These are phyloP conservation scores for Magallana ariakensis DNA, from an alignment of 1,140 invertebrate species.

Conservation along the genomic window DNA sequence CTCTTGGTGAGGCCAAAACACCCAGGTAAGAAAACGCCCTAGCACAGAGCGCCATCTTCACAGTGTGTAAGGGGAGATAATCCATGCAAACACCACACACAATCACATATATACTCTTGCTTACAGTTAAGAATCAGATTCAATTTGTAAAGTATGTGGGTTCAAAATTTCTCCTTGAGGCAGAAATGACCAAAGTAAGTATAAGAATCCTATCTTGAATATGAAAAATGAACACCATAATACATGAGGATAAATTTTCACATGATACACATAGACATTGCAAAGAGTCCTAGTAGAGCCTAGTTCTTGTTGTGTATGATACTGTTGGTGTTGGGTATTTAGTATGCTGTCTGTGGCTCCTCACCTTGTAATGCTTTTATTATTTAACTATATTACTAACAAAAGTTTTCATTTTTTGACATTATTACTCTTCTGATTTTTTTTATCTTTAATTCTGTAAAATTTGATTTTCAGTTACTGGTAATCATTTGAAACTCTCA, in stretches of 20 bases:
- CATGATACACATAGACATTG: not conserved
- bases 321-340: constrained; percentile 21
- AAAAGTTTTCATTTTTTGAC: too few relatives aligned
- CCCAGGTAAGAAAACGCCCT: constrained; percentile 69
- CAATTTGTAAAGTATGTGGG: too few relatives aligned
- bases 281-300: not conserved
- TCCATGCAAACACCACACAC: not conserved
- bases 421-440: too few relatives aligned
- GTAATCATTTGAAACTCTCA: too few relatives aligned
- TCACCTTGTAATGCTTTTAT: not conserved
- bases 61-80: constrained; percentile 32
- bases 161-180: too few relatives aligned
- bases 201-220: too few relatives aligned
- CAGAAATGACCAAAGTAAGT: too few relatives aligned
- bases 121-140: too few relatives aligned
- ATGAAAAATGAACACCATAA: too few relatives aligned
- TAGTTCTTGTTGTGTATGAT: not conserved
- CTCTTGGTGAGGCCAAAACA: constrained; percentile 67
- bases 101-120: too few relatives aligned
- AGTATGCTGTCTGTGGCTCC: constrained; percentile 1
- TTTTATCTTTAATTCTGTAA: too few relatives aligned
- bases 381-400: not conserved
- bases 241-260: not conserved
- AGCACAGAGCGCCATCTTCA: constrained; percentile 7
- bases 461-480: too few relatives aligned